Conservation (phyloP, 2,113 vertebrate genomes). For the Toxotes chatareus region DNA sequence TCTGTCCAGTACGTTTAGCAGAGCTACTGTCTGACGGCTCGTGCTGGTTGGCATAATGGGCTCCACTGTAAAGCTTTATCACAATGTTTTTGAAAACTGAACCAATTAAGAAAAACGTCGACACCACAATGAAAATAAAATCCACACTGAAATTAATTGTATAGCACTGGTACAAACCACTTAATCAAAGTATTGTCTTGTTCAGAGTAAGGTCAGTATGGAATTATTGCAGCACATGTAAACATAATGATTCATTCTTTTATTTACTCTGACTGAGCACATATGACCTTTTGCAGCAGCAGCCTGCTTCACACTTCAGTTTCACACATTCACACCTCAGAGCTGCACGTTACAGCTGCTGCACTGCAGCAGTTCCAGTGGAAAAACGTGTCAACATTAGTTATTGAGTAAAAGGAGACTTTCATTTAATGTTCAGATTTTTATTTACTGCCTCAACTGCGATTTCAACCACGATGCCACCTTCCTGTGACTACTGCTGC, state of each 20-base stretch:
- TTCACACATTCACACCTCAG: slow-evolving; percentile 38
- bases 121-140: neutral
- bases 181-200: neutral
- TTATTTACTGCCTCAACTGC: neutral
- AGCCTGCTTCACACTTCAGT: slow-evolving; percentile 1
- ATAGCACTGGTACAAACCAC: too few relatives aligned
- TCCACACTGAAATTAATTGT: neutral
- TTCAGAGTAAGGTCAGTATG: neutral
- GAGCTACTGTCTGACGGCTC: neutral
- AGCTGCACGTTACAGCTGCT: slow-evolving; percentile 3
- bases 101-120: too few relatives aligned
- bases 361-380: neutral
- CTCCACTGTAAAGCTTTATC: neutral
- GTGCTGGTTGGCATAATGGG: neutral
- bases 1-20: too few relatives aligned
- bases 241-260: neutral
- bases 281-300: neutral
- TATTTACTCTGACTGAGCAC: slow-evolving; percentile 3
- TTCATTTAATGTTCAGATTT: neutral
- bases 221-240: too few relatives aligned
- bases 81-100: neutral
- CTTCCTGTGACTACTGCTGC: neutral
- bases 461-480: neutral
- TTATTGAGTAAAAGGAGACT: slow-evolving; percentile 15
- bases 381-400: neutral